Evolutionary conservation across 2,113 vertebrate species (phyloP).

Genomic region (Charadrius vociferus): DNA sequence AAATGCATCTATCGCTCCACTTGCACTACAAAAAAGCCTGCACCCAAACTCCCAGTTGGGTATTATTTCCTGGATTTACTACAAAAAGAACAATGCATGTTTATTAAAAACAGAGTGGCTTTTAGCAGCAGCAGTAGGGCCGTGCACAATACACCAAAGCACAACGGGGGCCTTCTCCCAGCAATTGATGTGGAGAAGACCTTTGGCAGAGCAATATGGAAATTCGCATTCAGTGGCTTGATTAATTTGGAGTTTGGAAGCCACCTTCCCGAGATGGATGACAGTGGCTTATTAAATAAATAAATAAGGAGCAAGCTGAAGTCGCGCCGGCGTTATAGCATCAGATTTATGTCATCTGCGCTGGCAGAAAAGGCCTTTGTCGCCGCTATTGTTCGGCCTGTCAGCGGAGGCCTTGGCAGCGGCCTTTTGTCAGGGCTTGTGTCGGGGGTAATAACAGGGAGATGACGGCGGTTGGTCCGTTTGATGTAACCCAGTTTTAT

Average conservation of each 20-base stretch:
- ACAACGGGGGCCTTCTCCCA: slow-evolving; percentile 64
- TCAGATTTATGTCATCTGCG: slow-evolving; percentile 70
- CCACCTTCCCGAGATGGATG: slow-evolving; percentile 68
- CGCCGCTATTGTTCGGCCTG: slow-evolving; percentile 51
- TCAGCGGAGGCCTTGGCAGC: slow-evolving; percentile 62
- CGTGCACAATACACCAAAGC: slow-evolving; percentile 61
- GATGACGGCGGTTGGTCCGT: slow-evolving; percentile 64
- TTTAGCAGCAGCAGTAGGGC: slow-evolving; percentile 61
- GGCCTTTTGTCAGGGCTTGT: slow-evolving; percentile 62
- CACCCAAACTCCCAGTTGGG: slow-evolving; percentile 61
- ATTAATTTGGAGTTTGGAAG: slow-evolving; percentile 73
- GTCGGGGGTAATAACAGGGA: slow-evolving; percentile 58
- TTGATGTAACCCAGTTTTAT: slow-evolving; percentile 66
- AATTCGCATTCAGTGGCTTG: slow-evolving; percentile 66
- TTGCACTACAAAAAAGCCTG: neutral
- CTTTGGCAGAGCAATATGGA: slow-evolving; percentile 72
- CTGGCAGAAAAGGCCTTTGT: slow-evolving; percentile 68
- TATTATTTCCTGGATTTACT: slow-evolving; percentile 68
- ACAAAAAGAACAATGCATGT: slow-evolving; percentile 69
- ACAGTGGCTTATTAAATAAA: slow-evolving; percentile 70
- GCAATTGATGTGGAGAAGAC: slow-evolving; percentile 70
- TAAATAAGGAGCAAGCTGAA: slow-evolving; percentile 67
- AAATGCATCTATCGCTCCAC: slow-evolving; percentile 22
- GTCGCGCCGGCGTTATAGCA: slow-evolving; percentile 46
- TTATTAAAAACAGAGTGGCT: slow-evolving; percentile 74